Conservation (phyloP, 2,888 invertebrate species). For the Coenonympha glycerion region DNA sequence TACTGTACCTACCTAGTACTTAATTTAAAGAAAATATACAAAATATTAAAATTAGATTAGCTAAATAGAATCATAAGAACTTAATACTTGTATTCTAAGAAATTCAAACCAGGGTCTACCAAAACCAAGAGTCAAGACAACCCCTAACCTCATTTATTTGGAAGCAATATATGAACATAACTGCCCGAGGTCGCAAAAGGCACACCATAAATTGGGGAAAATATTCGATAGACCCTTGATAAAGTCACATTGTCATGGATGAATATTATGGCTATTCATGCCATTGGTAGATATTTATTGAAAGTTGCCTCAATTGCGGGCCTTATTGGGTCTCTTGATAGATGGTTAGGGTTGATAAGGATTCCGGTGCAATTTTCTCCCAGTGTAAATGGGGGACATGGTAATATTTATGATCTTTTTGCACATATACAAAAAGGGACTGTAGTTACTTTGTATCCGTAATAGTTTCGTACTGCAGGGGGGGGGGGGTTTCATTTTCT, state of each 20-base stretch:
- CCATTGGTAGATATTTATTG: constrained; percentile 63
- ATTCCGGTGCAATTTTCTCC: constrained; percentile 20
- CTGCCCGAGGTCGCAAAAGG: constrained; percentile 48
- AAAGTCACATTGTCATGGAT: constrained; percentile 59
- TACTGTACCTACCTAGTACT: too few species aligned
- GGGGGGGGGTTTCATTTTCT: too few species aligned
- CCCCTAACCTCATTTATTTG: constrained; percentile 18
- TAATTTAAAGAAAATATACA: background rate
- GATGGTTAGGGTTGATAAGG: constrained; percentile 25
- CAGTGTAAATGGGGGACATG: constrained; percentile 15
- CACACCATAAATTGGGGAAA: constrained; percentile 59
- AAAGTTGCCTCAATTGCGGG: constrained; percentile 54
- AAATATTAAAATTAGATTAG: background rate
- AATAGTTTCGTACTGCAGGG: too few species aligned
- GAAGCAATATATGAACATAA: constrained; percentile 22
- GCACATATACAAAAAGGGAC: too few species aligned
- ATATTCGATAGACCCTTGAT: constrained; percentile 55
- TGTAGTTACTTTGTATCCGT: too few species aligned
- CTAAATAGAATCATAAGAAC: background rate
- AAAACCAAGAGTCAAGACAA: background rate
- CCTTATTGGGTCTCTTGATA: constrained; percentile 24
- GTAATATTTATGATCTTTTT: constrained; percentile 7
- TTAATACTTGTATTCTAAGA: background rate
- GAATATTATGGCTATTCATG: constrained; percentile 64
- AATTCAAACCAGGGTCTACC: background rate